A percentile compares a stretch with the other conserved stretches of the same genome.
These are phyloP conservation scores for Oreochromis spilurus DNA, from an alignment of 2,113 vertebrate species.

Conservation along the genomic window DNA sequence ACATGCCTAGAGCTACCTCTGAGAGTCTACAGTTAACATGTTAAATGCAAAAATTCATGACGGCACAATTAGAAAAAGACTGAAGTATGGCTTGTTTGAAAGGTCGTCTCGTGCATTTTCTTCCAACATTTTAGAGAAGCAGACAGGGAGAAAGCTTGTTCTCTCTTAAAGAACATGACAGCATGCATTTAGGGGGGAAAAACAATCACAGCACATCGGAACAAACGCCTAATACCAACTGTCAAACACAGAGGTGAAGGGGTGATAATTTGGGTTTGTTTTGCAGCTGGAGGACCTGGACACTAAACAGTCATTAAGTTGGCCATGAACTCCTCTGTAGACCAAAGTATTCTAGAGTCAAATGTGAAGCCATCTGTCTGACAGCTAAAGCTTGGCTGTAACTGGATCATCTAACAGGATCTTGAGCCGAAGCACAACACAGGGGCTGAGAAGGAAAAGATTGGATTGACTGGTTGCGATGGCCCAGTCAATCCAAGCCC, in stretches of 20 bases:
- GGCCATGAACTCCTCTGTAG: background rate
- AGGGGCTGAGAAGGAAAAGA: background rate
- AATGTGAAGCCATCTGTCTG: background rate
- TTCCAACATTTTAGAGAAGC: background rate
- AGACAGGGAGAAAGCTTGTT: background rate
- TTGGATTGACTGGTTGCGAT: background rate
- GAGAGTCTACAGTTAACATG: background rate
- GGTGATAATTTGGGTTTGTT: background rate
- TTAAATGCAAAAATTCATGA: background rate
- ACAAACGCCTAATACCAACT: background rate
- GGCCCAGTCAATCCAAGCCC: background rate
- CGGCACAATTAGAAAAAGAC: background rate
- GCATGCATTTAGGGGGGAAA: background rate
- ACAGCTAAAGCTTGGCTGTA: background rate
- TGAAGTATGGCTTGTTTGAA: background rate
- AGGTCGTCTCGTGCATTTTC: background rate
- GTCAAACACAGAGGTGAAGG: background rate
- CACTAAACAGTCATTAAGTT: background rate
- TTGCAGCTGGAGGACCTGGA: background rate
- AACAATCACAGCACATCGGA: background rate
- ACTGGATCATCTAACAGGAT: background rate
- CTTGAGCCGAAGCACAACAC: background rate
- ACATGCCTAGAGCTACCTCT: background rate
- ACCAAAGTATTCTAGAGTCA: background rate
- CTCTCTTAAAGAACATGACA: background rate